A percentile compares a stretch with the other conserved stretches of the same genome.
Evolutionary conservation across 2,888 invertebrate genomes (phyloP).

Genomic region (Nymphalis urticae): DNA sequence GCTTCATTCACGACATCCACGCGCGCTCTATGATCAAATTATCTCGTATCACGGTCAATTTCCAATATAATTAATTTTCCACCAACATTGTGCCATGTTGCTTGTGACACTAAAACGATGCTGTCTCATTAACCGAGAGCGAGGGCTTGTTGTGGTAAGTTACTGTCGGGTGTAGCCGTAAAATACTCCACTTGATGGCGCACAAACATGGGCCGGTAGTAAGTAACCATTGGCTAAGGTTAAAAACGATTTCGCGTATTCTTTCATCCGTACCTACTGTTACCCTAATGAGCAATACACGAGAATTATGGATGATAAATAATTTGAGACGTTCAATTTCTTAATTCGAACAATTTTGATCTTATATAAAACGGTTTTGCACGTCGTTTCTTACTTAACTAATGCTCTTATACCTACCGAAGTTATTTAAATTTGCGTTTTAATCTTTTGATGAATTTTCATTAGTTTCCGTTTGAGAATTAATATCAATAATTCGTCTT

Average conservation of each 20-base stretch:
- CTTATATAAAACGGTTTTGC: constrained; percentile 15
- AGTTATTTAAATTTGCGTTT: background rate
- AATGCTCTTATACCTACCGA: background rate
- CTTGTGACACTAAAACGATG: constrained; percentile 68
- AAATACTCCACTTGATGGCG: constrained; percentile 71
- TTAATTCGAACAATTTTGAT: constrained; percentile 48
- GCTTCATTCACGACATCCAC: constrained; percentile 21
- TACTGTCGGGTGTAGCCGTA: constrained; percentile 66
- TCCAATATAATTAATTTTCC: constrained; percentile 20
- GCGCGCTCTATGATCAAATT: constrained; percentile 25
- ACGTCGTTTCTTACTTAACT: constrained; percentile 9
- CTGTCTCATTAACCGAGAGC: constrained; percentile 73
- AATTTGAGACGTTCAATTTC: constrained; percentile 46
- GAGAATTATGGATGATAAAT: constrained; percentile 33
- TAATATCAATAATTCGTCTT: too few relatives aligned
- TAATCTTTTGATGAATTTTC: background rate
- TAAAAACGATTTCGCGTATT: constrained; percentile 19
- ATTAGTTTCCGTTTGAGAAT: background rate
- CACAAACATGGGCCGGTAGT: constrained; percentile 48
- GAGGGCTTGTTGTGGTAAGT: constrained; percentile 71
- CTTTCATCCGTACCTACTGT: constrained; percentile 31
- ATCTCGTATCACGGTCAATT: constrained; percentile 23
- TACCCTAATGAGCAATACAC: constrained; percentile 39
- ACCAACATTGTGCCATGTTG: constrained; percentile 53
- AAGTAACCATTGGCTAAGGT: constrained; percentile 28